Base-by-base conservation (phyloP, 2,888 invertebrate genomes). In the Heteropelma amictum region DNA sequence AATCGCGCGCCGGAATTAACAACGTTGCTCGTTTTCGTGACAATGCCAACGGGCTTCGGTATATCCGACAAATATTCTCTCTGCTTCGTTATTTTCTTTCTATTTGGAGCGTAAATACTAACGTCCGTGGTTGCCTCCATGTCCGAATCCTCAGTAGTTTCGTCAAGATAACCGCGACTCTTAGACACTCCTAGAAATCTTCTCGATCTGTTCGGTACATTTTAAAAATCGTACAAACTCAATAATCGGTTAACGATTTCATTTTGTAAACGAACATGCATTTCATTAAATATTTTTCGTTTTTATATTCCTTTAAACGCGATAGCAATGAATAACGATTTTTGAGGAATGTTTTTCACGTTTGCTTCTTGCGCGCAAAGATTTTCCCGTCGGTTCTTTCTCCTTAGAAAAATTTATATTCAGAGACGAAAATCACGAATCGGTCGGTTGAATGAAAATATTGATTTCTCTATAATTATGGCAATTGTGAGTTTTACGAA, bases 61-160 rank as follows among this genome's bases (percentile, higher is more conserved):
- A 63, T 6, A 4, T 58, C 63, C 12, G 35, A 35, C 1, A 23
- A 17, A 40, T 40, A 67, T 35, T 33, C 33, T 7, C 28, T 74
- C 49, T 54, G 67, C 26, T 26, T 63, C 28, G 30, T 30, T 38
- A 12, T 69, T 28, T 63, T 77, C 12, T 10, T 38, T 30, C 26
- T 61, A 7, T 17, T 54, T 19, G 45, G 33, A 28, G 54, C 72
- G 63, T 58, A 72, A 67, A 67, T 53, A 35, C 67, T 70, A 33
- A 49, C 69, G 42, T 76, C 73, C 12, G 65, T 61, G 19, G 53
- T 76, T n/a, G 65, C 17, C 26, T 67, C 70, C 12, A 60, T 56
- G 1, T 65, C 65, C 19, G 77, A 76, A 47, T 76, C 67, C 17
- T 76, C 69, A 5, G 69, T 61, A n/a, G 47, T 76, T 10, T 65